Conservation (phyloP, 2,888 invertebrate genomes). For the Lutraria lutraria region DNA sequence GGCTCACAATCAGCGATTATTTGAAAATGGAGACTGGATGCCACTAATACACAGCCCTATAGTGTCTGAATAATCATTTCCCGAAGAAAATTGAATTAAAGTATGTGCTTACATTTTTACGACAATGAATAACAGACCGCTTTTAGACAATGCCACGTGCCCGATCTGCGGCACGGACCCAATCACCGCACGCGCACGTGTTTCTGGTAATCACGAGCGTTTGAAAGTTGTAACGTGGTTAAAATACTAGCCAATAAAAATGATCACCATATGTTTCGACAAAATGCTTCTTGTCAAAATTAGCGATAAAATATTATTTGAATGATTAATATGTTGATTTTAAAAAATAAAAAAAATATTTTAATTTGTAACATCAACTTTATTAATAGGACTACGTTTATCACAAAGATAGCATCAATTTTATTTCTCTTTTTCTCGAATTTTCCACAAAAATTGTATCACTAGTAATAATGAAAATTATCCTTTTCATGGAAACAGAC, state of each 20-base stretch:
- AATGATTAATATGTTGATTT: conserved; percentile 40
- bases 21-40: conserved; percentile 21
- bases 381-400: neutral
- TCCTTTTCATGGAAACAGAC: neutral
- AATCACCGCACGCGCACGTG: conserved; percentile 45
- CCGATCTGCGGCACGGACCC: conserved; percentile 9
- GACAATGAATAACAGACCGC: conserved; percentile 48
- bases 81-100: conserved; percentile 43
- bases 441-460: neutral
- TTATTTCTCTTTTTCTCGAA: neutral
- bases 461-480: neutral
- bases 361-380: neutral
- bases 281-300: conserved; percentile 40
- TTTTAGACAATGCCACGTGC: conserved; percentile 54
- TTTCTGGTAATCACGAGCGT: conserved; percentile 31
- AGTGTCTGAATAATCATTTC: conserved; percentile 31
- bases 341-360: neutral
- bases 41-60: neutral
- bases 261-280: conserved; percentile 54
- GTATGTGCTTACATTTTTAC: conserved; percentile 37
- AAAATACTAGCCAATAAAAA: conserved; percentile 22
- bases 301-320: conserved; percentile 24
- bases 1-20: conserved; percentile 38
- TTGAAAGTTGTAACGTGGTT: conserved; percentile 26
- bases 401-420: neutral